phyloP scores from a whole-genome alignment of 2,113 vertebrate species.

The Orientallactaga bullata region DNA sequence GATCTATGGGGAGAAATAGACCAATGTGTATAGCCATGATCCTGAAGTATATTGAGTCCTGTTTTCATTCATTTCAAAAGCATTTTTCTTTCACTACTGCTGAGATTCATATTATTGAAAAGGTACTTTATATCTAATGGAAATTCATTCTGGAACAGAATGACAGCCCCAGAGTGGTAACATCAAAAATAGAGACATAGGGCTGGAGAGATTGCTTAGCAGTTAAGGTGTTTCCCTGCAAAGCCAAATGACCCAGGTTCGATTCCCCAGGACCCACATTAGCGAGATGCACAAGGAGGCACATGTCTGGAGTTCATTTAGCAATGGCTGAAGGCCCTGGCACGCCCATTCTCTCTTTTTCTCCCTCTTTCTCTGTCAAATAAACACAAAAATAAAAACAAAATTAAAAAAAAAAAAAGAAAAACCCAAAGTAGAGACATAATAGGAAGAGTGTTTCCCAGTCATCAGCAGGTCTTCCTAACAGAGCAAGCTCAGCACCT shows the following conservation, averaged over 20 bases:
- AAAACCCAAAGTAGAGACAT: not conserved
- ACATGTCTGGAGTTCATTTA: no score
- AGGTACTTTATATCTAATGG: not conserved
- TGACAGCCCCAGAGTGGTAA: not conserved
- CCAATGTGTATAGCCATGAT: not conserved
- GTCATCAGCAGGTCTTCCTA: slow-evolving; percentile 32
- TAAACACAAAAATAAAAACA: no score
- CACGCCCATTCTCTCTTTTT: no score
- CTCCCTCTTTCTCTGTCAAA: no score
- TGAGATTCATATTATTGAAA: slow-evolving; percentile 4
- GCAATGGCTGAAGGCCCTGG: no score
- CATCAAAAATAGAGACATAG: not conserved
- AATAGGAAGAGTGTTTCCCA: slow-evolving; percentile 6
- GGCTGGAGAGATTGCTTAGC: no score
- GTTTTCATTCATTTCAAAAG: not conserved
- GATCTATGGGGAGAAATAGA: not conserved
- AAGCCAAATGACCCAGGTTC: no score
- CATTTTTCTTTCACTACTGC: not conserved
- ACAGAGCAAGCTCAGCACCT: not conserved
- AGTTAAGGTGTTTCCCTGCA: no score
- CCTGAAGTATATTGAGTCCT: not conserved
- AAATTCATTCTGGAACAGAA: slow-evolving; percentile 35
- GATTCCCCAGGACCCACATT: no score
- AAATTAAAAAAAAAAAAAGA: no score
- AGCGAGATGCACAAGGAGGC: no score